Percentiles rank a stretch among this genome's conserved stretches.
Evolutionary conservation across 1,140 invertebrate species (phyloP).

Genomic region (Pararge aegeria): DNA sequence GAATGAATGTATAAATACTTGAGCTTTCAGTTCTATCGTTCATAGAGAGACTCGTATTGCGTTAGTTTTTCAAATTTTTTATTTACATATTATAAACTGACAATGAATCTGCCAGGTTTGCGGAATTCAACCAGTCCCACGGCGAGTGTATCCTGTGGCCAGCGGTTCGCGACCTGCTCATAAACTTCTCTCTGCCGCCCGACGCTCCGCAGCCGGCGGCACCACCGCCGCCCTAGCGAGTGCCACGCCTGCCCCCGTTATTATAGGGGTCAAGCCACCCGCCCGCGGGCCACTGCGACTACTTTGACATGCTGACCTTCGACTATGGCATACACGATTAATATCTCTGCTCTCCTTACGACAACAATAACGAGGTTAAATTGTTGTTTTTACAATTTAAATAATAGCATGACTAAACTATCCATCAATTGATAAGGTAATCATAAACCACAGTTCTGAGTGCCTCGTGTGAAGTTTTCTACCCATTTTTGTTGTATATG

Average conservation of each 20-base stretch:
- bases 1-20: no score
- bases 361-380: background rate
- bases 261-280: no score
- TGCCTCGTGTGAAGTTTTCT: no score
- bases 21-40: no score
- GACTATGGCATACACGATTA: background rate
- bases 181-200: slow-evolving; percentile 87
- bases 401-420: no score
- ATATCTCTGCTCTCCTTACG: background rate
- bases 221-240: slow-evolving; percentile 54
- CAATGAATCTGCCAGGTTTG: slow-evolving; percentile 80
- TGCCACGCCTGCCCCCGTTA: slow-evolving; percentile 9
- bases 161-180: slow-evolving; percentile 91
- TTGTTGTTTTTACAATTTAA: background rate
- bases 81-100: no score
- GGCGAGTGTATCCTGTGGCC: slow-evolving; percentile 93
- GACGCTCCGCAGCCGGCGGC: slow-evolving; percentile 81
- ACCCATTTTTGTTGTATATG: no score
- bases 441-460: no score
- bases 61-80: no score
- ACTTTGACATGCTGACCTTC: background rate
- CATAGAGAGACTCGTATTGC: no score
- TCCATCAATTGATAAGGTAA: no score
- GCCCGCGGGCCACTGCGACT: no score
- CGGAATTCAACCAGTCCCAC: slow-evolving; percentile 84